Percentiles rank a stretch among this genome's conserved stretches.
Conservation (phyloP, 2,113 vertebrate species). For the Lonchura striata region DNA sequence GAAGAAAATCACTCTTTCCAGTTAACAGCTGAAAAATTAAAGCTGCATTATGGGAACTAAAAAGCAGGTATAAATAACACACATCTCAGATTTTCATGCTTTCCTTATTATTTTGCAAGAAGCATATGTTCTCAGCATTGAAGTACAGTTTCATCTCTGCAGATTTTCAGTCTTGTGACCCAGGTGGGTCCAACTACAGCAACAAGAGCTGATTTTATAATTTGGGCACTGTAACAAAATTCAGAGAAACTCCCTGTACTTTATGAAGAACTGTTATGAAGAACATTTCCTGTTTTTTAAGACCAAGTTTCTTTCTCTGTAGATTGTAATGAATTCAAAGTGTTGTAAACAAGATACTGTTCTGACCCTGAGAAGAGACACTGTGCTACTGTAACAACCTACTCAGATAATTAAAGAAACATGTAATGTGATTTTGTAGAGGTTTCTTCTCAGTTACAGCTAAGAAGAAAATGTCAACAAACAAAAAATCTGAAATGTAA, state of each 20-base stretch:
- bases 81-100: background rate
- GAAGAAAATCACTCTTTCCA: slow-evolving; percentile 20
- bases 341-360: background rate
- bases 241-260: background rate
- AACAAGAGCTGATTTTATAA: background rate
- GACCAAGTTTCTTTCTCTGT: background rate
- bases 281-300: background rate
- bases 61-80: background rate
- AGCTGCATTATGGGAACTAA: background rate
- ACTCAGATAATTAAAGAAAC: background rate
- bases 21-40: slow-evolving; percentile 34
- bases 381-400: background rate
- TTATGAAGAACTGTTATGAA: background rate
- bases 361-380: background rate
- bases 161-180: background rate
- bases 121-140: background rate
- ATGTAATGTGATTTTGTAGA: background rate
- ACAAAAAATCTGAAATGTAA: background rate
- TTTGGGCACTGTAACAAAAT: background rate
- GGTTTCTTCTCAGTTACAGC: background rate
- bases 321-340: background rate
- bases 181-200: background rate
- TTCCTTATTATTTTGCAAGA: background rate
- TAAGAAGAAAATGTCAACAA: background rate
- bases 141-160: background rate